Conservation (phyloP, 2,113 vertebrate species). For the Pholis gunnellus region DNA sequence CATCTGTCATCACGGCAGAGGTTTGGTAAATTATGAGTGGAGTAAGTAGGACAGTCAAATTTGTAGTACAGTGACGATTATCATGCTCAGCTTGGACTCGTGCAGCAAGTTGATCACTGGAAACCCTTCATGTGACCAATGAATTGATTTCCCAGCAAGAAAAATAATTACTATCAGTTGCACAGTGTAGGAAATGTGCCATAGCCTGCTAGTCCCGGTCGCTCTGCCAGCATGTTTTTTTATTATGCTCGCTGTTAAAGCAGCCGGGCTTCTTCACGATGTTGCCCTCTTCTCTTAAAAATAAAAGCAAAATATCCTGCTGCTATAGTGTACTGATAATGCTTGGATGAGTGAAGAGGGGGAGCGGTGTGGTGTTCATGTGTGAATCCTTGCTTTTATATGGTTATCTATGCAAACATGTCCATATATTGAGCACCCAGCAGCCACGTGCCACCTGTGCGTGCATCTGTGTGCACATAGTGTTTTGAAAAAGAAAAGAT, state of each 20-base stretch:
- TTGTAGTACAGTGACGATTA: background rate
- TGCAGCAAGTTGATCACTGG: constrained; percentile 45
- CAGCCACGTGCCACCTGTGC: constrained; percentile 5
- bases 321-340: background rate
- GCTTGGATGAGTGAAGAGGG: constrained; percentile 13
- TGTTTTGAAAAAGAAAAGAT: background rate
- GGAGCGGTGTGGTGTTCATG: background rate
- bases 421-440: background rate
- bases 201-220: constrained; percentile 60
- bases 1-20: background rate
- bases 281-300: constrained; percentile 8
- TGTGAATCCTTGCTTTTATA: background rate
- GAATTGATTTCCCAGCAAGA: constrained; percentile 73
- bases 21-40: background rate
- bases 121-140: constrained; percentile 63
- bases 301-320: constrained; percentile 6
- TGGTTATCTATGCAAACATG: background rate
- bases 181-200: constrained; percentile 66
- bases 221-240: constrained; percentile 32
- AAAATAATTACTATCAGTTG: constrained; percentile 76
- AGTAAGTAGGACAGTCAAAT: constrained; percentile 8
- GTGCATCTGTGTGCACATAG: background rate
- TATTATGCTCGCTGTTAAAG: constrained; percentile 48
- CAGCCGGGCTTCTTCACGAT: background rate
- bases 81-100: constrained; percentile 17